These are phyloP conservation scores for Chunga burmeisteri DNA, from an alignment of 2,113 vertebrate genomes.

Conservation along the genomic window DNA sequence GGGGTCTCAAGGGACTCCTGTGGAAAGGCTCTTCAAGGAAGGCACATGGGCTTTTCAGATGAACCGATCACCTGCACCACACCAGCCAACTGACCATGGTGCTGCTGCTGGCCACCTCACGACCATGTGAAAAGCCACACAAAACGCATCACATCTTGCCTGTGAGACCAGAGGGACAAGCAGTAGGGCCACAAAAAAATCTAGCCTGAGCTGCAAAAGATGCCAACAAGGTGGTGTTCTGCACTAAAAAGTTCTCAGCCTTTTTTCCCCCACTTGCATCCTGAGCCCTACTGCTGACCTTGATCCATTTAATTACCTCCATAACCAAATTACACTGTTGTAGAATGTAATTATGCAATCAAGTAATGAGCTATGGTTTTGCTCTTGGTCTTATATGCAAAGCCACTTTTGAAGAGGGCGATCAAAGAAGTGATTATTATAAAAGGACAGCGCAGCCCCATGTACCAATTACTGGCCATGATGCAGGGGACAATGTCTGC, in stretches of 20 bases:
- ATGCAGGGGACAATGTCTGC: neutral
- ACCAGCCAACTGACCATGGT: neutral
- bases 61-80: rapidly evolving
- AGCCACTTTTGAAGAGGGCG: constrained; percentile 29
- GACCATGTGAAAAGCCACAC: neutral
- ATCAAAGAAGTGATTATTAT: constrained; percentile 17
- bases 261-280: neutral
- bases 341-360: constrained; percentile 65
- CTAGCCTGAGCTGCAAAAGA: neutral
- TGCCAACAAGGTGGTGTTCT: neutral
- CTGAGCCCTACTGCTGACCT: constrained; percentile 47
- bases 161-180: neutral
- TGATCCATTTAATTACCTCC: constrained; percentile 55
- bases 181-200: neutral
- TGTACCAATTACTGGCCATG: neutral
- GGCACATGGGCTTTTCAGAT: neutral
- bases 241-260: neutral
- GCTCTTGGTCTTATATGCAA: constrained; percentile 39
- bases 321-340: constrained; percentile 39
- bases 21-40: neutral
- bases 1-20: neutral
- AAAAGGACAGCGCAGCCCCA: neutral
- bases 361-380: constrained; percentile 52
- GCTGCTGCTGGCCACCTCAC: neutral
- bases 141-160: neutral